Conservation (phyloP, 1,140 invertebrate species). For the Trypoxylus dichotomus region DNA sequence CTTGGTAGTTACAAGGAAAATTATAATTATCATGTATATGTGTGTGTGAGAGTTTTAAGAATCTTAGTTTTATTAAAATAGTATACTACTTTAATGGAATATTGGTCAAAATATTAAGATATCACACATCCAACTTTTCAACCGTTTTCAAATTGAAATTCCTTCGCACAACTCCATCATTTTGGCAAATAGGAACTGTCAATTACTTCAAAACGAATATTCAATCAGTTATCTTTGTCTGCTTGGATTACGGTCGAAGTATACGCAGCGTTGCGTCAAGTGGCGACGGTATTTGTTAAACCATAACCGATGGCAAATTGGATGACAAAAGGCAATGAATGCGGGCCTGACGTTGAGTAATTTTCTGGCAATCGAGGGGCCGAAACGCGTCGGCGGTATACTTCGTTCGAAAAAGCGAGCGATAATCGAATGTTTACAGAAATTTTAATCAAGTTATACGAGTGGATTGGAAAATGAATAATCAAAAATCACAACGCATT, state of each 20-base stretch:
- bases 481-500: neutral
- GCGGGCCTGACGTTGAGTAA: constrained; percentile 1
- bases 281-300: constrained; percentile 15
- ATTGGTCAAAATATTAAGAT: no score
- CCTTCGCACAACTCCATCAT: no score
- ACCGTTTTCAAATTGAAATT: no score
- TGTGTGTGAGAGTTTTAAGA: no score
- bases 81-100: no score
- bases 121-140: no score
- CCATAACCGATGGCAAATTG: constrained; percentile 17
- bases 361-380: neutral
- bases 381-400: neutral
- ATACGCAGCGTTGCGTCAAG: neutral
- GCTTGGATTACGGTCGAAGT: neutral
- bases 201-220: neutral
- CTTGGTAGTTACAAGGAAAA: no score
- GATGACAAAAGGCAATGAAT: constrained; percentile 11
- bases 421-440: constrained; percentile 18
- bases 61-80: neutral
- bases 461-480: neutral
- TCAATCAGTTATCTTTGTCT: neutral
- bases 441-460: constrained; percentile 14
- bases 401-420: neutral
- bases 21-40: no score
- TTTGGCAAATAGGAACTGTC: neutral